phyloP scores from a whole-genome alignment of 2,888 invertebrate species.

The Anticlea derivata region DNA sequence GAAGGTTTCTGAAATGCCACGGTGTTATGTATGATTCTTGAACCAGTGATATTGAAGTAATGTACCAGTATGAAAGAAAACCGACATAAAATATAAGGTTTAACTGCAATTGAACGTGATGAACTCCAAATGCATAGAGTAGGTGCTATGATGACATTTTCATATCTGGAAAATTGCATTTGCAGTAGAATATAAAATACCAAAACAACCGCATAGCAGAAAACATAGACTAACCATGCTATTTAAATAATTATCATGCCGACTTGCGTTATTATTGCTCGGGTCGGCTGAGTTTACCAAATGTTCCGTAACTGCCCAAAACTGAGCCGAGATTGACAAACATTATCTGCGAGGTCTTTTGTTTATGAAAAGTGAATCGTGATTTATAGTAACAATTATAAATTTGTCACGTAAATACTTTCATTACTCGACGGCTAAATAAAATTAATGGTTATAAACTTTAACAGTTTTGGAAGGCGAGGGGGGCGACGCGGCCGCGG shows the following conservation, averaged over 20 bases:
- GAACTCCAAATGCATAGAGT: no score
- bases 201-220: slow-evolving; percentile 46
- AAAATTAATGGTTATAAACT: slow-evolving; percentile 60
- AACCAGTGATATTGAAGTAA: not conserved
- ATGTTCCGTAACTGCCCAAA: slow-evolving; percentile 43
- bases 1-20: not conserved
- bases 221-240: slow-evolving; percentile 49
- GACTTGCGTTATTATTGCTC: slow-evolving; percentile 43
- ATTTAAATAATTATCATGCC: slow-evolving; percentile 56
- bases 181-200: slow-evolving; percentile 46
- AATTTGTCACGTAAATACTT: slow-evolving; percentile 47
- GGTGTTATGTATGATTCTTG: slow-evolving; percentile 5
- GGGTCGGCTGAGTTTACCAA: slow-evolving; percentile 43
- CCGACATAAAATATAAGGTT: slow-evolving; percentile 8
- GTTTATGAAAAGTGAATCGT: slow-evolving; percentile 30
- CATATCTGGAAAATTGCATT: slow-evolving; percentile 42
- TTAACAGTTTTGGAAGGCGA: slow-evolving; percentile 59
- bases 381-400: slow-evolving; percentile 44
- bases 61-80: slow-evolving; percentile 4
- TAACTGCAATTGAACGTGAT: slow-evolving; percentile 28
- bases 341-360: slow-evolving; percentile 26
- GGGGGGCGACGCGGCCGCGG: slow-evolving; percentile 34
- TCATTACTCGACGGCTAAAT: slow-evolving; percentile 54
- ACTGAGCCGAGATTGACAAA: slow-evolving; percentile 40
- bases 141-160: slow-evolving; percentile 50